Percentiles rank a stretch among this genome's conserved stretches.
Evolutionary conservation across 2,797 vertebrate species (phyloP).

Genomic region (Galagoides demidoff): DNA sequence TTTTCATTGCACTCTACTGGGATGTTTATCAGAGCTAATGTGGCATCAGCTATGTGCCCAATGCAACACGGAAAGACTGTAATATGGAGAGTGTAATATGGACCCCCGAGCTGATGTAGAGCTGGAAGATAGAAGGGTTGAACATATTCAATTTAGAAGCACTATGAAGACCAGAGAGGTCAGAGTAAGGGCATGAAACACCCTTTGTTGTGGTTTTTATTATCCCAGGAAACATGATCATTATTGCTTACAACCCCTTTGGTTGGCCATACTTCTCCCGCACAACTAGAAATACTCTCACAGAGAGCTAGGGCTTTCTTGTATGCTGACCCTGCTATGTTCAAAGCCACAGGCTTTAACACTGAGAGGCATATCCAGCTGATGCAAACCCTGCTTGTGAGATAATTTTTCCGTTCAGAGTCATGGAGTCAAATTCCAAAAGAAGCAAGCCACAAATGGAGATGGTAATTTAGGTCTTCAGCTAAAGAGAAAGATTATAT

Average conservation of each 20-base stretch:
- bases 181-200: background rate
- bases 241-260: background rate
- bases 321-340: background rate
- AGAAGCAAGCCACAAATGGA: background rate
- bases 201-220: background rate
- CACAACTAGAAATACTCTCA: background rate
- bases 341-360: background rate
- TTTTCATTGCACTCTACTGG: background rate
- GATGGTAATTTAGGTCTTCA: background rate
- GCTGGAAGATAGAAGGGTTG: background rate
- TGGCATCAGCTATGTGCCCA: background rate
- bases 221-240: background rate
- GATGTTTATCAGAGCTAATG: background rate
- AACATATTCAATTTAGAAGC: background rate
- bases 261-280: background rate
- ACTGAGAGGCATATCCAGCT: background rate
- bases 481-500: slow-evolving; percentile 49
- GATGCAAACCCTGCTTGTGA: background rate
- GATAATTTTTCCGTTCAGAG: background rate
- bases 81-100: background rate
- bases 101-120: background rate
- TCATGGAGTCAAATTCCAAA: background rate
- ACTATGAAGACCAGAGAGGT: background rate
- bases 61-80: background rate
- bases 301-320: background rate